Conservation (phyloP, 2,797 vertebrate species). For the Hypotaenidia philippensis region DNA sequence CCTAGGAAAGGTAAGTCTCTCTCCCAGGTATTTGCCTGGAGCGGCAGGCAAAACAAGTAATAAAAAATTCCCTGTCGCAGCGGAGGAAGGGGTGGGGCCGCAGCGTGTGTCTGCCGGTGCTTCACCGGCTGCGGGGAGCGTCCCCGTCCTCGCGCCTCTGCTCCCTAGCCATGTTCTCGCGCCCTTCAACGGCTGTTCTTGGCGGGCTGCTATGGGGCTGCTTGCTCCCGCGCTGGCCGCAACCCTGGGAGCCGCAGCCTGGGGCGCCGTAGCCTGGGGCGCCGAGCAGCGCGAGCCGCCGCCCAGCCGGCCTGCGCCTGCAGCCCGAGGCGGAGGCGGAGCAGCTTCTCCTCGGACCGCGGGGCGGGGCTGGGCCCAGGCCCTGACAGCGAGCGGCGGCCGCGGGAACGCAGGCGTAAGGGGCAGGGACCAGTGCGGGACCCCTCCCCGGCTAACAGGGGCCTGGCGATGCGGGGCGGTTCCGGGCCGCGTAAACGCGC, state of each 20-base stretch:
- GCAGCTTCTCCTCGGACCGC: background rate
- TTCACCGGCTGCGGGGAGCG: no score
- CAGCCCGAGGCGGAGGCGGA: background rate
- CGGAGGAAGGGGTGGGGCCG: no score
- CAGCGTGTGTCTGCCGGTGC: no score
- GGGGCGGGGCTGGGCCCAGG: background rate
- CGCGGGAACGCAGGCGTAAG: background rate
- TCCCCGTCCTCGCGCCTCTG: background rate
- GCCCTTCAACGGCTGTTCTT: no score
- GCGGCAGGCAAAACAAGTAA: no score
- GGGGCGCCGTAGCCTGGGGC: background rate
- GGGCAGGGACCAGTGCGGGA: accelerated
- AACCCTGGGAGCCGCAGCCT: background rate
- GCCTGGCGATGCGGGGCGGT: background rate
- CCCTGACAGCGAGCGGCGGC: background rate
- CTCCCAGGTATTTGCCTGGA: accelerated
- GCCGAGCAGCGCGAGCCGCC: background rate
- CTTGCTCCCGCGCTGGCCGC: no score
- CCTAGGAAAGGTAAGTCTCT: accelerated
- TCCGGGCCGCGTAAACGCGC: no score
- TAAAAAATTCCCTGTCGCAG: accelerated
- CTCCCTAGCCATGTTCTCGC: no score
- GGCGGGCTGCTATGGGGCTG: no score
- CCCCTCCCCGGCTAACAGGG: no score
- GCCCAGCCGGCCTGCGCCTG: background rate